A percentile compares a stretch with the other conserved stretches of the same genome.
Evolutionary conservation across 1,140 invertebrate species (phyloP).

Genomic region (Papilio machaon): DNA sequence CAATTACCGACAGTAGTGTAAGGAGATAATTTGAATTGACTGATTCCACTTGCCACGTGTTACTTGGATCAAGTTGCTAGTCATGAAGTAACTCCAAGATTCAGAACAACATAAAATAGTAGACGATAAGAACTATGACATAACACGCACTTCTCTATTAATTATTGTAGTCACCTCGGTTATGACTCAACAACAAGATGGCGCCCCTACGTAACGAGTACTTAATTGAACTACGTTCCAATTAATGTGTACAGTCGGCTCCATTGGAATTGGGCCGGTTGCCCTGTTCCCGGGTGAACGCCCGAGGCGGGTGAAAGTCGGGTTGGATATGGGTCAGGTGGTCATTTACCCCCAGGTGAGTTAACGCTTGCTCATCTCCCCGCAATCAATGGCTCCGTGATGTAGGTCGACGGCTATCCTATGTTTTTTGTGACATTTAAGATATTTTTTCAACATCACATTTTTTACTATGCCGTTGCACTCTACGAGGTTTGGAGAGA

Average conservation of each 20-base stretch:
- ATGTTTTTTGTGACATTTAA: slow-evolving; percentile 14
- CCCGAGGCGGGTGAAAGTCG: slow-evolving; percentile 70
- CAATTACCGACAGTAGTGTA: not conserved
- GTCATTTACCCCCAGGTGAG: slow-evolving; percentile 74
- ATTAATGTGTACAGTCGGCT: slow-evolving; percentile 64
- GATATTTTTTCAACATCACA: slow-evolving; percentile 2
- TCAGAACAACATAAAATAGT: not conserved
- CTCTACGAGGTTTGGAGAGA: not conserved
- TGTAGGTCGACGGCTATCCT: slow-evolving; percentile 27
- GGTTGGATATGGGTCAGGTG: slow-evolving; percentile 75
- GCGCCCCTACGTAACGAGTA: slow-evolving; percentile 61
- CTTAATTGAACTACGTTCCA: slow-evolving; percentile 78
- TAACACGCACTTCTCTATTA: not conserved
- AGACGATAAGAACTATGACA: not conserved
- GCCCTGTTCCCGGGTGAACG: slow-evolving; percentile 74
- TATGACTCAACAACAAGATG: slow-evolving; percentile 27
- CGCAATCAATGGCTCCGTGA: slow-evolving; percentile 20
- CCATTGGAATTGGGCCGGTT: slow-evolving; percentile 66
- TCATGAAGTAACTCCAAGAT: not conserved
- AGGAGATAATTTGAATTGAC: not conserved
- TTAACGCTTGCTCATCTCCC: slow-evolving; percentile 41
- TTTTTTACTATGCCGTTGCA: not conserved
- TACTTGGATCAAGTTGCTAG: not conserved
- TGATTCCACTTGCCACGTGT: not conserved
- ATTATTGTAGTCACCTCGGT: not conserved